phyloP scores from a whole-genome alignment of 2,888 invertebrate genomes.

The Lycaena phlaeas region DNA sequence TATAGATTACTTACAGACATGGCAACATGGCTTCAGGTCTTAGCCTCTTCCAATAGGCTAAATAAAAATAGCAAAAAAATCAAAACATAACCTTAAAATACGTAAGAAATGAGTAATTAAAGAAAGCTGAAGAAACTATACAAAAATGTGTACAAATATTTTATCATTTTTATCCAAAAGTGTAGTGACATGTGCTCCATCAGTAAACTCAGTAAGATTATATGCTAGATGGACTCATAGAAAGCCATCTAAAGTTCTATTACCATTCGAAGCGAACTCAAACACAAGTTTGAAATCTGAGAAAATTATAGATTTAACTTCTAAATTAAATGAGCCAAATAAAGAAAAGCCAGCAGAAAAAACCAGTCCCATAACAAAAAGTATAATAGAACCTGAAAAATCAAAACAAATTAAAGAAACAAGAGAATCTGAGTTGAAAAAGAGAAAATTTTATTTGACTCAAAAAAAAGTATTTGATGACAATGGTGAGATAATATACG shows the following conservation, averaged over 20 bases:
- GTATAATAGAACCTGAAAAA: constrained; percentile 12
- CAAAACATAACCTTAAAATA: too few species aligned
- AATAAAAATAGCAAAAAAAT: too few species aligned
- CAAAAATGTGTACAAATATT: constrained; percentile 8
- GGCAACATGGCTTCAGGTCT: too few species aligned
- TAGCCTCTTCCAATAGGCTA: too few species aligned
- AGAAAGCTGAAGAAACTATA: too few species aligned
- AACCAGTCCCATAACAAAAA: not conserved
- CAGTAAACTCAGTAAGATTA: constrained; percentile 30
- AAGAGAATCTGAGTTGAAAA: constrained; percentile 37
- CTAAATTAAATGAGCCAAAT: constrained; percentile 27
- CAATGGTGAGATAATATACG: constrained; percentile 71
- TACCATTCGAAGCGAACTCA: constrained; percentile 51
- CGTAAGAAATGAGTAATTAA: too few species aligned
- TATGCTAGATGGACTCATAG: constrained; percentile 68
- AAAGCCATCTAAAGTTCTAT: constrained; percentile 58
- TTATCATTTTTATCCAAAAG: not conserved
- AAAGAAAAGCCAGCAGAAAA: not conserved
- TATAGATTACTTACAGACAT: too few species aligned
- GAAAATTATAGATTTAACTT: constrained; percentile 46
- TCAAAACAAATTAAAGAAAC: constrained; percentile 36
- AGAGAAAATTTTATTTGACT: constrained; percentile 41
- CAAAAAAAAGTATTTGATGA: constrained; percentile 66
- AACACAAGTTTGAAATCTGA: constrained; percentile 46
- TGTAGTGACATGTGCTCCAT: not conserved